These are phyloP conservation scores for Zootermopsis nevadensis DNA, from an alignment of 2,888 invertebrate genomes.

Conservation along the genomic window DNA sequence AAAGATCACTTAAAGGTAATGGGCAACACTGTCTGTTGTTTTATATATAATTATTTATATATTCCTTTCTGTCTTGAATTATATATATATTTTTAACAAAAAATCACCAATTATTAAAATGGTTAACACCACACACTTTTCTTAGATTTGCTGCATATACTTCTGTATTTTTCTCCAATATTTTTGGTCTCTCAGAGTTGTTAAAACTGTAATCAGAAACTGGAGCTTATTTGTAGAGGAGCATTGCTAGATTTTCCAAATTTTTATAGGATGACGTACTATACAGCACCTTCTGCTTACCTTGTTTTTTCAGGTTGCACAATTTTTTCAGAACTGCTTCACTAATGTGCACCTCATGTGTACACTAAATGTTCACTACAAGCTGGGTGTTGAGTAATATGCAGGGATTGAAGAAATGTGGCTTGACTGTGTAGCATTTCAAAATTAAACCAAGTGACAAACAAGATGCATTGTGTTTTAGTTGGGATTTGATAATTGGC, in stretches of 20 bases:
- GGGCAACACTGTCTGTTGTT: conserved; percentile 54
- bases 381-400: conserved; percentile 15
- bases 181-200: conserved; percentile 45
- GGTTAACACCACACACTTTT: conserved; percentile 53
- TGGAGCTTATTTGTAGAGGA: conserved; percentile 33
- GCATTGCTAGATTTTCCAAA: conserved; percentile 24
- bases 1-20: conserved; percentile 97
- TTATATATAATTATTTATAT: conserved; percentile 52
- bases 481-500: conserved; percentile 36
- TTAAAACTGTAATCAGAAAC: conserved; percentile 43
- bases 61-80: conserved; percentile 55
- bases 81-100: conserved; percentile 46
- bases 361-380: conserved; percentile 32
- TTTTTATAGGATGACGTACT: conserved; percentile 1
- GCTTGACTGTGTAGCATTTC: conserved; percentile 6
- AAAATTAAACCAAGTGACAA: conserved; percentile 17
- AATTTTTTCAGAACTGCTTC: conserved; percentile 28
- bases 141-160: conserved; percentile 47
- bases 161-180: conserved; percentile 32
- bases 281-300: conserved; percentile 31
- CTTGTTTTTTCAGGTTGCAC: conserved; percentile 35
- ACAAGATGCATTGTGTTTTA: conserved; percentile 18
- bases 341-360: conserved; percentile 32
- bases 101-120: conserved; percentile 48
- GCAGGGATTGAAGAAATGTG: conserved; percentile 10